Evolutionary conservation across 2,888 invertebrate species (phyloP), one percentile per base, ranked within the genome.

Genomic region (Notodonta dromedarius): DNA sequence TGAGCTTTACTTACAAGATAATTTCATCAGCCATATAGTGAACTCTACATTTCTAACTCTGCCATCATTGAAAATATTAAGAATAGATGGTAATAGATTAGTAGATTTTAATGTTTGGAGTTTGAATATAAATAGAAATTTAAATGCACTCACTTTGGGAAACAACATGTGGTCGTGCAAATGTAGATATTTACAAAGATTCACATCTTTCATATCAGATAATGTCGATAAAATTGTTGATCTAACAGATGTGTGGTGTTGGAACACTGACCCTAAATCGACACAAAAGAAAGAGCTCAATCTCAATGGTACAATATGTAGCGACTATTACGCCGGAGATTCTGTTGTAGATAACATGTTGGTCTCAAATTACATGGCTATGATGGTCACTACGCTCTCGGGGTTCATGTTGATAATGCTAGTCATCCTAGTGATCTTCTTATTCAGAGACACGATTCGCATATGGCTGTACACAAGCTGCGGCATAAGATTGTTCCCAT

Each of bases 151-250:
- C 59, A 95, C 96, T 2, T 91, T 98, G 68, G 96, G 97, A n/a
- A 95, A 96, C 77, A 98, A 98, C 85, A 96, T 96, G 74, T 98
- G 98, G 98, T 97, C 97, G 5, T 98, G 98, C 82, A 96, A 97
- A 71, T 98, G 98, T 88, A 96, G 97, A 86, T 98, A 97, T 90
- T 94, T 98, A 74, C 96, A 97, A 83, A 96, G 96, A 79, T 94
- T 98, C 70, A 97, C 97, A 32, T 94, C 96, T 52, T 98, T 96
- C 94, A 95, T 97, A 55, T 95, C 96, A 13, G 97, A 97, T 79
- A 97, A 97, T 84, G 95, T 96, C 64, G 94, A 95, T 77, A 96
- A 96, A 87, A 95, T 97, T 67, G 91, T 96, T 60, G 97, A 97
- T 82, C 93, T 96, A 65, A 91, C 94, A 69, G 97, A 97, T 72